Conservation (phyloP, 2,113 vertebrate species). For the Thalassoma bifasciatum region DNA sequence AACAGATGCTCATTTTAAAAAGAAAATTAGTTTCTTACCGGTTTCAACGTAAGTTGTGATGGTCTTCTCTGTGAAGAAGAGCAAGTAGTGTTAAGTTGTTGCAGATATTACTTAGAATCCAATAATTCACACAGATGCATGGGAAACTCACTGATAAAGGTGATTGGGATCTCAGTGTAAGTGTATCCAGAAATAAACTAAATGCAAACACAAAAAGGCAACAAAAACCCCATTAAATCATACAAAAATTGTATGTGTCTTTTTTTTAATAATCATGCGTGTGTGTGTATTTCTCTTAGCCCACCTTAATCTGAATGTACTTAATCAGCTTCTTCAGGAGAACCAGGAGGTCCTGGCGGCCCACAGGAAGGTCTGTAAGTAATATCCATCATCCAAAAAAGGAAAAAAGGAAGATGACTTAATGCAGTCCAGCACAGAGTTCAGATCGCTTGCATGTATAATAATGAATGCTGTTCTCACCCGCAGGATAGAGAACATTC, state of each 20-base stretch:
- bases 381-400: slow-evolving; percentile 9
- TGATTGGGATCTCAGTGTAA: slow-evolving; percentile 92
- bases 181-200: slow-evolving; percentile 89
- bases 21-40: slow-evolving; percentile 67
- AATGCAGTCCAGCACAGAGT: neutral
- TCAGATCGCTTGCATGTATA: neutral
- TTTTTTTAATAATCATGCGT: neutral
- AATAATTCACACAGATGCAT: neutral
- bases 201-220: slow-evolving; percentile 25
- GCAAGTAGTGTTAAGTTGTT: slow-evolving; percentile 10
- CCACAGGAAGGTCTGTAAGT: slow-evolving; percentile 90
- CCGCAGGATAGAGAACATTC: slow-evolving; percentile 92
- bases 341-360: slow-evolving; percentile 88
- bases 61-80: slow-evolving; percentile 68
- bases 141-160: slow-evolving; percentile 91
- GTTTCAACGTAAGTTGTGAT: slow-evolving; percentile 71
- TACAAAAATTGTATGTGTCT: neutral
- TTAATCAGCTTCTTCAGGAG: slow-evolving; percentile 93
- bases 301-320: slow-evolving; percentile 94
- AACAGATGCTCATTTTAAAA: neutral
- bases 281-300: neutral
- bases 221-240: neutral
- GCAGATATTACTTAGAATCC: neutral
- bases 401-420: neutral
- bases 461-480: slow-evolving; percentile 69